phyloP scores from a whole-genome alignment of 2,888 invertebrate genomes.

The Stenodera caucasica region DNA sequence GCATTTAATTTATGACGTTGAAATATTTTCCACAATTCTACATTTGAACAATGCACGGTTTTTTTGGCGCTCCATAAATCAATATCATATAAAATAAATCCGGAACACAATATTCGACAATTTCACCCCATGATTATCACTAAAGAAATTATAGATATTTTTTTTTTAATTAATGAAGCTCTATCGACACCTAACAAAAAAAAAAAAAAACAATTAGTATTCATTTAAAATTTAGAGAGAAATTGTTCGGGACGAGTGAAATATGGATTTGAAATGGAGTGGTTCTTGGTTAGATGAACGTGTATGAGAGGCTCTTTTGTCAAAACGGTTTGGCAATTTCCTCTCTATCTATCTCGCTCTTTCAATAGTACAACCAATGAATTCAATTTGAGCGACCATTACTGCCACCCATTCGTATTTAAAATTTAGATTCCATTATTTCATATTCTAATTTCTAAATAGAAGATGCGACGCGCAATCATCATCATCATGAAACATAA shows the following conservation, averaged over 20 bases:
- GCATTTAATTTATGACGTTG: background rate
- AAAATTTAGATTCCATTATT: background rate
- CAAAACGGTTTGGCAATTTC: background rate
- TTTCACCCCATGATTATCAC: too few species aligned
- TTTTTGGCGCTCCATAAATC: background rate
- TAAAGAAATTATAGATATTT: too few species aligned
- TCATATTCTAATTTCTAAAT: background rate
- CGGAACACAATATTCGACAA: background rate
- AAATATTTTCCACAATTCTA: background rate
- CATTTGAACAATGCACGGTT: background rate
- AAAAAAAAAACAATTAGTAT: too few species aligned
- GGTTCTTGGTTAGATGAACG: slow-evolving; percentile 1
- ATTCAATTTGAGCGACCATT: too few species aligned
- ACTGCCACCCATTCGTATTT: background rate
- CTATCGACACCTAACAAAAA: too few species aligned
- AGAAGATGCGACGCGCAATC: background rate
- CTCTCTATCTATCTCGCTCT: background rate
- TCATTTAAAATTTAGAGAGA: too few species aligned
- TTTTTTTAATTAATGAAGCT: too few species aligned
- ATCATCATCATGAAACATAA: background rate
- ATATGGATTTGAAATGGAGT: slow-evolving; percentile 7
- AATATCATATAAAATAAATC: background rate
- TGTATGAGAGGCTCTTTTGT: slow-evolving; percentile 2
- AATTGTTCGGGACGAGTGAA: background rate
- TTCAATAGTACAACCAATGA: background rate